Conservation (phyloP, 2,797 vertebrate genomes). For the Coregonus ussuriensis region DNA sequence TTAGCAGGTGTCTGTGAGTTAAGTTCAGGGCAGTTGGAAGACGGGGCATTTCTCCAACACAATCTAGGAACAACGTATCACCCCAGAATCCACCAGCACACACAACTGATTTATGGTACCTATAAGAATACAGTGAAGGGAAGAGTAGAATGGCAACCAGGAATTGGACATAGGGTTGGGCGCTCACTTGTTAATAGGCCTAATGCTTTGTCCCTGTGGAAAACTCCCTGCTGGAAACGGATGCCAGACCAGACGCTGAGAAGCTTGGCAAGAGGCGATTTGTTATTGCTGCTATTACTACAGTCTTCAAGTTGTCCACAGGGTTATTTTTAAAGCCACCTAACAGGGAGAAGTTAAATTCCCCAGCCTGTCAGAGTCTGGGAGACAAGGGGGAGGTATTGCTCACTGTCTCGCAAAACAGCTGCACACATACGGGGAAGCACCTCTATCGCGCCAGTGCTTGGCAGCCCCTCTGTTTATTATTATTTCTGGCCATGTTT, state of each 20-base stretch:
- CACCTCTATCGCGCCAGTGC: slow-evolving; percentile 67
- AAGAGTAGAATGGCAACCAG: not conserved
- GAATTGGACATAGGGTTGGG: not conserved
- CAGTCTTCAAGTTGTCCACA: slow-evolving; percentile 42
- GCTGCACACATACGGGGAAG: slow-evolving; percentile 78
- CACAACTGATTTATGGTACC: not conserved
- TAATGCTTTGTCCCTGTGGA: slow-evolving; percentile 14
- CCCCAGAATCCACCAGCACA: not conserved
- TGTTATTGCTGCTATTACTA: slow-evolving; percentile 40
- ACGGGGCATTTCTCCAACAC: not conserved
- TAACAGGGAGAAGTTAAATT: slow-evolving; percentile 67
- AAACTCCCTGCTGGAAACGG: slow-evolving; percentile 10
- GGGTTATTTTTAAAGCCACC: slow-evolving; percentile 67
- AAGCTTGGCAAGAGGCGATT: slow-evolving; percentile 21
- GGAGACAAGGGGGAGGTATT: slow-evolving; percentile 67
- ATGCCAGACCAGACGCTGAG: slow-evolving; percentile 13
- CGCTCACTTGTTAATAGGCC: not conserved
- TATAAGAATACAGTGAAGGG: not conserved
- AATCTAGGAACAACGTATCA: slow-evolving; percentile 1
- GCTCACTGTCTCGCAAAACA: slow-evolving; percentile 74
- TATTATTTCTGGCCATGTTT: slow-evolving; percentile 28
- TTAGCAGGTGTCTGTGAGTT: slow-evolving; percentile 5
- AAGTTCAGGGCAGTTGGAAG: not conserved
- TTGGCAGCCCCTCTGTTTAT: slow-evolving; percentile 60
- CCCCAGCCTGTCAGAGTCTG: slow-evolving; percentile 78